Conservation (phyloP, 2,888 invertebrate species). For the Acronicta aceris region DNA sequence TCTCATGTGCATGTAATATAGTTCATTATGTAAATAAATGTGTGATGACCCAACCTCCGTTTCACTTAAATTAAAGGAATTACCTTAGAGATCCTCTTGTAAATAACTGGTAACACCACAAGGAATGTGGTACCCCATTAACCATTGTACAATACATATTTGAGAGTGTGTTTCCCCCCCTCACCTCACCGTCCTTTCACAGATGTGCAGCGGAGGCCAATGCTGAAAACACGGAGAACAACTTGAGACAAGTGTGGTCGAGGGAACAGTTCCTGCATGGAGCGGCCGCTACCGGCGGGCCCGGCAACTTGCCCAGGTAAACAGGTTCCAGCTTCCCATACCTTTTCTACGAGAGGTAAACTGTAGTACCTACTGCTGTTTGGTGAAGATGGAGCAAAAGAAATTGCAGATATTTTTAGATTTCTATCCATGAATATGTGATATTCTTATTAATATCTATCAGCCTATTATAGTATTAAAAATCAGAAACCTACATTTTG, state of each 20-base stretch:
- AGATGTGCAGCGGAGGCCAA: slow-evolving; percentile 65
- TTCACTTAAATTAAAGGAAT: background rate
- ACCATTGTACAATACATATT: slow-evolving; percentile 31
- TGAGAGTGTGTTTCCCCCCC: slow-evolving; percentile 39
- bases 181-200: slow-evolving; percentile 32
- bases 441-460: no score
- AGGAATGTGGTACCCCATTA: slow-evolving; percentile 13
- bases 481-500: no score
- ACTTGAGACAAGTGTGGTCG: slow-evolving; percentile 90
- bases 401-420: no score
- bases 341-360: no score
- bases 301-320: slow-evolving; percentile 76
- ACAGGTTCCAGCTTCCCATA: slow-evolving; percentile 8
- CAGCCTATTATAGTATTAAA: no score
- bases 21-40: no score
- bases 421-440: no score
- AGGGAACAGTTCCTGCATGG: slow-evolving; percentile 93
- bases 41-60: no score
- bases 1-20: no score
- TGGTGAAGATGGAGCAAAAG: no score
- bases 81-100: background rate
- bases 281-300: slow-evolving; percentile 92
- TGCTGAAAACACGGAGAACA: slow-evolving; percentile 58
- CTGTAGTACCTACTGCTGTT: no score
- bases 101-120: slow-evolving; percentile 32